Percentiles rank a stretch among this genome's conserved stretches.
Evolutionary conservation across 2,113 vertebrate genomes (phyloP).

Genomic region (Danionella cerebrum): DNA sequence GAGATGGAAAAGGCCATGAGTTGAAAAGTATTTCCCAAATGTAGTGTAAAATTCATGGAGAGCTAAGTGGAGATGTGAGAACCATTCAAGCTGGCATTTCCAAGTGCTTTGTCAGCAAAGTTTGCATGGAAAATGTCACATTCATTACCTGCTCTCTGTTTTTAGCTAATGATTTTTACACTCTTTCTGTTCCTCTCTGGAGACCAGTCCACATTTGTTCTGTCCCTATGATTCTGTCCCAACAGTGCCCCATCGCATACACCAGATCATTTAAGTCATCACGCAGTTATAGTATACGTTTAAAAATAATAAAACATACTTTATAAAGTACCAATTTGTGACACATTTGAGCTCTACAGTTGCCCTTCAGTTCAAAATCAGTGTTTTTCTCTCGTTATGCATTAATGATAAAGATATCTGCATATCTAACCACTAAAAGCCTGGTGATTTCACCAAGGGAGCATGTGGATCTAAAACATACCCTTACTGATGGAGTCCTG

Average conservation of each 20-base stretch:
- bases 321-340: background rate
- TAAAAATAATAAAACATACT: background rate
- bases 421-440: background rate
- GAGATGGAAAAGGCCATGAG: background rate
- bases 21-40: background rate
- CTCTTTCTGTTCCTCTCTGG: background rate
- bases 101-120: conserved; percentile 45
- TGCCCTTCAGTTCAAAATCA: background rate
- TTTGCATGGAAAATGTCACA: conserved; percentile 43
- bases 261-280: too few species aligned
- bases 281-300: too few species aligned
- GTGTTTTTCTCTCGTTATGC: background rate
- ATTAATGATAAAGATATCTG: background rate
- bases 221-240: too few species aligned
- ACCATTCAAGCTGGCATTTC: conserved; percentile 36
- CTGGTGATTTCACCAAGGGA: background rate
- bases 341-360: background rate
- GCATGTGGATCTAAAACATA: background rate
- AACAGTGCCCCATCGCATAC: too few species aligned
- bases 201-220: background rate
- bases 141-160: conserved; percentile 37
- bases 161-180: too few species aligned
- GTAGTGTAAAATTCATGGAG: conserved; percentile 18
- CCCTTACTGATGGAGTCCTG: conserved; percentile 1
- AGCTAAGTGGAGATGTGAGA: conserved; percentile 20